Evolutionary conservation across 2,888 invertebrate genomes (phyloP), one percentile per base, ranked within the genome.

Genomic region (Muschampia plurimacula): DNA sequence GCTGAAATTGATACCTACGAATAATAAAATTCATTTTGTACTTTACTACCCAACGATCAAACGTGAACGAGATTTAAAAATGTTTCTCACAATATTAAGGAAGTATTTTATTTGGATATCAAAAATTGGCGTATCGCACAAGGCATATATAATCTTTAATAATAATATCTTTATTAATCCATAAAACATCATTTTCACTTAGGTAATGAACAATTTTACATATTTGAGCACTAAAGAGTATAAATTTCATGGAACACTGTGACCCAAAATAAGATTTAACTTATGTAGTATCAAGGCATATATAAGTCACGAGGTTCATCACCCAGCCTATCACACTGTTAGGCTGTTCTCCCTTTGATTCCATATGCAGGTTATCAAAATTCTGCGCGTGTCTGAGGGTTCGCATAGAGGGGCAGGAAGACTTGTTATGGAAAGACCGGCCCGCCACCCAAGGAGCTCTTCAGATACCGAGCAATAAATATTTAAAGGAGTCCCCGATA

Each of bases 331-430:
- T 49, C 46, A 62, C 68, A 62, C 6, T 36, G 36, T 36, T 36
- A 36, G 6, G 36, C 36, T 68, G 60, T 49, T 41, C 15, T 15
- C 68, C 60, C 71, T 74, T 67, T 63, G 44, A 66, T 67, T 65
- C 73, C 75, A 75, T 76, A 77, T 76, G 74, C 74, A 72, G 67
- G 62, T 75, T 83, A 91, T 92, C 89, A 91, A 90, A 89, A 93
- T 93, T 92, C 93, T 80, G 84, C 84, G 80, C 80, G 85, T 88
- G 91, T 89, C 87, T 77, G 79, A 81, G 83, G 81, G 80, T 77
- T 71, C 66, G 71, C 57, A 57, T 28, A 12, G 28, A 80, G 80
- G 80, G 81, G 82, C 85, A 86, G 89, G 90, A 90, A 87, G 87
- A 81, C 86, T 85, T 83, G 86, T 88, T 89, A 87, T 89, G 91